A percentile compares a stretch with the other conserved stretches of the same genome.
These are phyloP conservation scores for Anagrus nilaparvatae DNA, from an alignment of 1,140 invertebrate genomes.

Conservation along the genomic window DNA sequence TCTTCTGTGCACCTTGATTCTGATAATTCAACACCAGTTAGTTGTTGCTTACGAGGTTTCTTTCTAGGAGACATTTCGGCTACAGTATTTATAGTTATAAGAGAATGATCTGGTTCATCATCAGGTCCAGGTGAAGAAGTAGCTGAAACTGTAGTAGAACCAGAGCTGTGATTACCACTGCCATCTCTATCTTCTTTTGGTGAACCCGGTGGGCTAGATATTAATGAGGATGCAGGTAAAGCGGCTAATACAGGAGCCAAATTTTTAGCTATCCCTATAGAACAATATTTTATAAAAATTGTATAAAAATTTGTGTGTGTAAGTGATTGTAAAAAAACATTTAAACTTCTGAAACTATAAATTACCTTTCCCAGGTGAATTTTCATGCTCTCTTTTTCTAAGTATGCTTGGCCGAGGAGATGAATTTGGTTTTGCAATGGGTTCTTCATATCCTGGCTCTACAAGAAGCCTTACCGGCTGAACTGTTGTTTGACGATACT, in stretches of 20 bases:
- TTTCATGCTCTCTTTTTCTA: constrained; percentile 53
- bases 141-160: constrained; percentile 68
- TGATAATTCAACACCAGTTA: constrained; percentile 35
- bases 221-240: constrained; percentile 40
- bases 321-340: too few species aligned
- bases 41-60: constrained; percentile 43
- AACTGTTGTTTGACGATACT: constrained; percentile 31
- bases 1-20: constrained; percentile 49
- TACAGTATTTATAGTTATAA: constrained; percentile 31
- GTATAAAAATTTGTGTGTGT: too few species aligned
- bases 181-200: constrained; percentile 39
- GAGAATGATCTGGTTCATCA: constrained; percentile 47
- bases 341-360: constrained; percentile 1
- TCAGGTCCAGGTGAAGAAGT: constrained; percentile 63
- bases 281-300: not conserved
- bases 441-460: constrained; percentile 36
- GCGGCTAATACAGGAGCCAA: constrained; percentile 47
- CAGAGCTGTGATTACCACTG: constrained; percentile 44
- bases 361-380: constrained; percentile 44
- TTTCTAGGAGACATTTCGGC: constrained; percentile 45
- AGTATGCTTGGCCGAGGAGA: constrained; percentile 60
- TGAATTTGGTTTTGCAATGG: constrained; percentile 46
- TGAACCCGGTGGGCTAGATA: constrained; percentile 38
- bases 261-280: constrained; percentile 43
- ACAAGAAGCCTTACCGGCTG: constrained; percentile 37